A percentile compares a stretch with the other conserved stretches of the same genome.
Conservation (phyloP, 2,888 invertebrate genomes). For the Drosophila pullipes region DNA sequence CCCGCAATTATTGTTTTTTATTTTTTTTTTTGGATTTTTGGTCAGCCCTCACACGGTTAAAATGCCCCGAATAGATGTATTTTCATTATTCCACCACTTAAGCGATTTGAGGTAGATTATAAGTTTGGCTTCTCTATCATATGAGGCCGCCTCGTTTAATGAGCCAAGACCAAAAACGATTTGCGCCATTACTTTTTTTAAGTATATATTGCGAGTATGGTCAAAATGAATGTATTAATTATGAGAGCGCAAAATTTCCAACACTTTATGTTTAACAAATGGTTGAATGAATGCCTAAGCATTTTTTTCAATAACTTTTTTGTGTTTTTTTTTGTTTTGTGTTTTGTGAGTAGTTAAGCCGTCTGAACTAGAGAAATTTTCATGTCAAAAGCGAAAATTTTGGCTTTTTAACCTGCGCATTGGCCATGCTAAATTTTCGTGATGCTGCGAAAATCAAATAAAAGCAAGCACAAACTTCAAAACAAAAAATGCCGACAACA, state of each 20-base stretch:
- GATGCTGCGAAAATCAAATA: conserved; percentile 72
- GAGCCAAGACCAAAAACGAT: conserved; percentile 35
- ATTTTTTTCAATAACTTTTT: neutral
- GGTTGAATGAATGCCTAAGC: conserved; percentile 12
- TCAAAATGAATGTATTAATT: conserved; percentile 38
- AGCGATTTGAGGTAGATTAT: conserved; percentile 4
- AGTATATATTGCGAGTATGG: conserved; percentile 19
- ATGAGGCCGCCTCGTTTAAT: conserved; percentile 26
- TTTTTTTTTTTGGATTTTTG: neutral
- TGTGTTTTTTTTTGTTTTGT: neutral
- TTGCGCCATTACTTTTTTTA: conserved; percentile 38
- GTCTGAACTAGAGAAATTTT: conserved; percentile 48
- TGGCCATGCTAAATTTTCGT: conserved; percentile 71
- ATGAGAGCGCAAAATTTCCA: conserved; percentile 39
- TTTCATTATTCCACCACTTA: neutral
- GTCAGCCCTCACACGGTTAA: neutral
- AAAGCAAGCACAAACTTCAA: conserved; percentile 57
- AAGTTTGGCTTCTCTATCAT: conserved; percentile 26
- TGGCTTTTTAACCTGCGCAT: conserved; percentile 53
- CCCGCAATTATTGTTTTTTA: neutral
- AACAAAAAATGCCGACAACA: conserved; percentile 62
- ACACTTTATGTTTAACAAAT: conserved; percentile 15
- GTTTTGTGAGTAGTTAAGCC: conserved; percentile 1
- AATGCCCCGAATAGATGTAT: neutral
- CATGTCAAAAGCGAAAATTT: conserved; percentile 61